phyloP scores from a whole-genome alignment of 2,113 vertebrate species.

The Phalacrocorax brasilianus region DNA sequence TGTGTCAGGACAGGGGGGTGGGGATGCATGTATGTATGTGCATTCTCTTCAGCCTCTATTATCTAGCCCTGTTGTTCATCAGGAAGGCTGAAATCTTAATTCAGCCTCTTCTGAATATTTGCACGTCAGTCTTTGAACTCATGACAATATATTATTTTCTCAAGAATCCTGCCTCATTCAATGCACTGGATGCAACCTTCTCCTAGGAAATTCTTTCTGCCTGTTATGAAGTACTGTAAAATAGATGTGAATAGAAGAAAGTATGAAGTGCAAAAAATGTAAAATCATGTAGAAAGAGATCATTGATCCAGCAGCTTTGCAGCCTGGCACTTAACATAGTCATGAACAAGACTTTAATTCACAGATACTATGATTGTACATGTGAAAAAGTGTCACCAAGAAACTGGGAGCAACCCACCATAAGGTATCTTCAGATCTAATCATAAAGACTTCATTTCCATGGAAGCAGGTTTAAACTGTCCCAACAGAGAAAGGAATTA shows the following conservation, averaged over 20 bases:
- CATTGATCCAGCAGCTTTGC: neutral
- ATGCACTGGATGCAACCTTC: neutral
- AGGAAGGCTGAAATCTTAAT: neutral
- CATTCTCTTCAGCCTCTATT: neutral
- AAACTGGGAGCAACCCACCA: neutral
- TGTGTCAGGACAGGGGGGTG: accelerated
- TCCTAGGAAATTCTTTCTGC: neutral
- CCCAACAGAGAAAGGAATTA: neutral
- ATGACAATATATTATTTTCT: neutral
- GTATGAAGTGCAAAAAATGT: neutral
- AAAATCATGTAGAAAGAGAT: neutral
- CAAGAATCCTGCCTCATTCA: neutral
- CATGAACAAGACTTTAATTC: neutral
- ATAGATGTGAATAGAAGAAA: neutral
- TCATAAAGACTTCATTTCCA: neutral
- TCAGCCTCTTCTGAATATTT: neutral
- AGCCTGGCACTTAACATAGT: neutral
- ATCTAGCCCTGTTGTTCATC: neutral
- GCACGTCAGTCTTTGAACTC: neutral
- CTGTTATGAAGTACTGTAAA: neutral
- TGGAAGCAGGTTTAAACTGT: neutral
- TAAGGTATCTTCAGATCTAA: neutral
- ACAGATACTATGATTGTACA: neutral
- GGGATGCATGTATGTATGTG: accelerated
- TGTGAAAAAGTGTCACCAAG: neutral